Evolutionary conservation across 1,140 invertebrate genomes (phyloP).

Genomic region (Pseudomyrmex flavicornis): DNA sequence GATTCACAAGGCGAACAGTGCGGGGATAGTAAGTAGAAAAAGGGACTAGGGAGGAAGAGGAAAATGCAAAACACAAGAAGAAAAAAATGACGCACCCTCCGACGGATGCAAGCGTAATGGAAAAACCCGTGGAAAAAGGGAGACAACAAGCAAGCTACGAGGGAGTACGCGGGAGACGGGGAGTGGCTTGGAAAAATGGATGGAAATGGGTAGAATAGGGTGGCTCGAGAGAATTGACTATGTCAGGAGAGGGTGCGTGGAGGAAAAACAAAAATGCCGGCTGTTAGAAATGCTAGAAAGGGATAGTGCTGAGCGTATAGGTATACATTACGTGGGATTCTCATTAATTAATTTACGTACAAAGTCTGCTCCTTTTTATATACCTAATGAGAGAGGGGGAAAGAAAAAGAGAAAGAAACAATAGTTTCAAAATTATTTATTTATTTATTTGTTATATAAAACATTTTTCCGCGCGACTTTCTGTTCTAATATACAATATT

Average conservation of each 20-base stretch:
- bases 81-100: slow-evolving; percentile 27
- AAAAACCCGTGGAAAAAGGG: slow-evolving; percentile 17
- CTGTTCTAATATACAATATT: too few species aligned
- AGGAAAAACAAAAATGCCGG: neutral
- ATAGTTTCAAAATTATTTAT: too few species aligned
- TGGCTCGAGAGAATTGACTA: slow-evolving; percentile 27
- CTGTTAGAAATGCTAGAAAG: neutral
- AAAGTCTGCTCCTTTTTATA: too few species aligned
- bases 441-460: too few species aligned
- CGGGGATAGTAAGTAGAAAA: slow-evolving; percentile 20
- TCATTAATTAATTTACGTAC: neutral
- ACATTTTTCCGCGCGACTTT: too few species aligned
- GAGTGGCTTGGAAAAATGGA: slow-evolving; percentile 33
- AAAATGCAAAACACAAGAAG: slow-evolving; percentile 37
- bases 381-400: too few species aligned
- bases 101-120: neutral
- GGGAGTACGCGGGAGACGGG: neutral
- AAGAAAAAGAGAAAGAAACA: too few species aligned
- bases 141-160: neutral
- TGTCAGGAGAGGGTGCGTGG: slow-evolving; percentile 11
- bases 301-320: slow-evolving; percentile 2
- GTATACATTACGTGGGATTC: too few species aligned
- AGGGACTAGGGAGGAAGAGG: neutral
- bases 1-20: slow-evolving; percentile 23
- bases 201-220: slow-evolving; percentile 31